Conservation (phyloP, 2,888 invertebrate species). For the Melolontha melolontha region DNA sequence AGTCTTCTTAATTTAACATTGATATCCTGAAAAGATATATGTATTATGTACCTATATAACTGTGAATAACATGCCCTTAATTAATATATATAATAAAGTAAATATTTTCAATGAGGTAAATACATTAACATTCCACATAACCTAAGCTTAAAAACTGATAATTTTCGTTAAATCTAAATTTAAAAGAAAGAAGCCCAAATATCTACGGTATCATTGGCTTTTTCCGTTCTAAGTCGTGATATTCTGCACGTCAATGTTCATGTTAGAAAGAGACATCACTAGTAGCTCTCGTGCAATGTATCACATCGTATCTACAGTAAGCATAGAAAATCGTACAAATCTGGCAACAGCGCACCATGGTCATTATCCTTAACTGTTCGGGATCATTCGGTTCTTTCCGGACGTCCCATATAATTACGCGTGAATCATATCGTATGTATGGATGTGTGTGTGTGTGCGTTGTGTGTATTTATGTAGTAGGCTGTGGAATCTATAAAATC, state of each 20-base stretch:
- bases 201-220: background rate
- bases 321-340: constrained; percentile 10
- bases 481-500: constrained; percentile 50
- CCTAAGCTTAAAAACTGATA: no score
- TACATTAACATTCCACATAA: no score
- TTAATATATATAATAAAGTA: no score
- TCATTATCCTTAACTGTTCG: constrained; percentile 52
- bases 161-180: no score
- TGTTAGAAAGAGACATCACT: constrained; percentile 4
- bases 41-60: no score
- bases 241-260: constrained; percentile 1
- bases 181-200: background rate
- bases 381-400: constrained; percentile 49
- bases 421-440: constrained; percentile 48
- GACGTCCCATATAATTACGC: constrained; percentile 54
- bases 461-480: constrained; percentile 2
- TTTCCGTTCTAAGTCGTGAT: background rate
- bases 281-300: background rate
- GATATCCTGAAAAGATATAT: no score
- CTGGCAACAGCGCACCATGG: constrained; percentile 44
- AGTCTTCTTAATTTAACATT: no score
- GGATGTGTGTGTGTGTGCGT: constrained; percentile 8
- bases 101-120: no score
- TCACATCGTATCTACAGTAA: background rate
- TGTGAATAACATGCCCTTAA: no score